These are phyloP conservation scores for Mythimna lalbum DNA, from an alignment of 2,888 invertebrate genomes.

Conservation along the genomic window DNA sequence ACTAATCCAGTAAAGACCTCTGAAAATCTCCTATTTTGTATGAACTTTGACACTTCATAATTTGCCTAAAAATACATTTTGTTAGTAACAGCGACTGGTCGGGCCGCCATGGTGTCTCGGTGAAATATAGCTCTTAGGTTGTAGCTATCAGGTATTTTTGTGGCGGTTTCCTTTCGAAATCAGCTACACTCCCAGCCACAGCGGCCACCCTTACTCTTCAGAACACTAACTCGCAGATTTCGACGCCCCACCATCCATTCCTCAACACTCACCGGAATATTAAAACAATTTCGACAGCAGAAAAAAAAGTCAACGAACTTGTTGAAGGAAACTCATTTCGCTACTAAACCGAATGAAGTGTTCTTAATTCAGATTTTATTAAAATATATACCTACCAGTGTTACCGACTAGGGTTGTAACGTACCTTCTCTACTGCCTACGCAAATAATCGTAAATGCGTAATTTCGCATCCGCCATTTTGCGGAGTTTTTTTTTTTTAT, in stretches of 20 bases:
- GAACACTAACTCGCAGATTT: background rate
- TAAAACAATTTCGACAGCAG: conserved; percentile 68
- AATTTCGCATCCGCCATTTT: background rate
- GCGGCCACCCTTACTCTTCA: too few relatives aligned
- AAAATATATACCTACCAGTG: conserved; percentile 49
- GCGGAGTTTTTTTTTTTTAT: background rate
- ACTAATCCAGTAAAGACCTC: too few relatives aligned
- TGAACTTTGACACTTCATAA: too few relatives aligned
- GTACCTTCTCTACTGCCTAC: background rate
- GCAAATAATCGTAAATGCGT: background rate
- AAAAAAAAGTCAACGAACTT: conserved; percentile 59
- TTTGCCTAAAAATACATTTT: too few relatives aligned
- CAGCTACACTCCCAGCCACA: too few relatives aligned
- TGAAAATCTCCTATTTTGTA: too few relatives aligned
- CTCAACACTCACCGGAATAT: conserved; percentile 55
- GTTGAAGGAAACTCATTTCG: conserved; percentile 67
- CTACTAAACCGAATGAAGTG: conserved; percentile 62
- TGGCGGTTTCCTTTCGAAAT: too few relatives aligned
- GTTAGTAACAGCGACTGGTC: too few relatives aligned
- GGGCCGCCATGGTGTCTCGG: too few relatives aligned
- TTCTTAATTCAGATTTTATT: conserved; percentile 69
- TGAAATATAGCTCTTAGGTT: too few relatives aligned
- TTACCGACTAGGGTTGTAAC: conserved; percentile 28
- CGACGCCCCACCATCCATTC: conserved; percentile 23
- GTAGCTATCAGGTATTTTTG: too few relatives aligned